Evolutionary conservation across 2,888 invertebrate species (phyloP), one percentile per base, ranked within the genome.

Genomic region (Drosophila rellima): DNA sequence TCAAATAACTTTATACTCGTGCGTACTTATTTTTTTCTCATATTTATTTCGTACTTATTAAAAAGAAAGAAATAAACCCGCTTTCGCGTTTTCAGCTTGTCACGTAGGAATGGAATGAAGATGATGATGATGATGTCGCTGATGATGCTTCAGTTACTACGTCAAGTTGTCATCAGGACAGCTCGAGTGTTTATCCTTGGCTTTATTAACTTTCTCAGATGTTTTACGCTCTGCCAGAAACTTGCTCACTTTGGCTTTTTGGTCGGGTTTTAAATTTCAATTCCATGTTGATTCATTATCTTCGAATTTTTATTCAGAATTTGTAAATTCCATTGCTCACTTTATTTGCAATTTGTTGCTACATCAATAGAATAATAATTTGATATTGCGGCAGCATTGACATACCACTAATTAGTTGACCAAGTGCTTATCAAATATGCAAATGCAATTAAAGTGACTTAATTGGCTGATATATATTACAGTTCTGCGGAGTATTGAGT

Each of bases 101-200:
- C 56, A 48, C 40, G 2, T 18, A 51, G 33, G 20, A 45, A 10
- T 44, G 44, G 18, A 33, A 20, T 42, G 47, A 37, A 17, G 45
- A n/a, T 48, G 52, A 52, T 52, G 48, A 52, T 52, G 47, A 37
- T 20, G 44, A n/a, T 48, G 56, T 13, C 18, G 55, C 15, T 42
- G 44, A 37, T 20, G 52, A n/a, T 48, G 56, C 52, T 47, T 45
- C 65, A 66, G 80, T 52, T 37, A 23, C 11, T 10, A 69, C 73
- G 72, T 69, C 73, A 81, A 81, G 88, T 66, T 81, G 83, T 83
- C 84, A 78, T 69, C 80, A n/a, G 26, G 55, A 52, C 61, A 71
- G 62, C 56, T 70, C 69, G 61, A 76, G 82, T 78, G 71, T 68
- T 79, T 80, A 71, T 79, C 67, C 69, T 65, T 70, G 74, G 66